Evolutionary conservation across 2,888 invertebrate species (phyloP), one percentile per base, ranked within the genome.

Genomic region (Chaetogeoica ovagalla): DNA sequence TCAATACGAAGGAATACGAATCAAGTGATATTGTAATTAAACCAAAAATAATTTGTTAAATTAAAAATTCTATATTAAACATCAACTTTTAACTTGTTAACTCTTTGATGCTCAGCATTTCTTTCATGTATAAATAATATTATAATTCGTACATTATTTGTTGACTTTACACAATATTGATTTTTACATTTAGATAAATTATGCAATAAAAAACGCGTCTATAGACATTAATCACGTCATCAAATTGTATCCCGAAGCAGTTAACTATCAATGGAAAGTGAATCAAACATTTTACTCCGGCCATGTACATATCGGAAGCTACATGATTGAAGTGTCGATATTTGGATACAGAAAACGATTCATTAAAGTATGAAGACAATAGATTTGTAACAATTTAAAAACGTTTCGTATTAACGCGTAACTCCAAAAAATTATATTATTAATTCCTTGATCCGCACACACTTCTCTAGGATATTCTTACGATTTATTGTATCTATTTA

Each of bases 251-350:
- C 15, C 57, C 1, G 71, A 71, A 1, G 7, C 6, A 1, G 23
- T 37, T 4, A 39, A 71, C n/a, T 71, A 71, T 15, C 71, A 71
- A 15, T 71, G 59, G 71, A 57, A 21, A 71, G 71, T 71, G 39
- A 71, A 30, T 0, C 71, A 59, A 39, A 57, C 13, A 17, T 59
- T 59, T 37, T 71, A 59, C 15, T 19, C 59, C 11, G 15, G 6
- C 6, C 15, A 59, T 0, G 43, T 11, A 11, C 21, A 11, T 8
- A 19, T 59, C 8, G 57, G 59, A 9, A 37, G 39, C n/a, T 59
- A 59, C 39, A 71, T 21, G 7, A 2, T 71, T 0, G 19, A 71
- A 4, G 5, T 13, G 37, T 59, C 55, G 37, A n/a, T 59, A n/a
- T 71, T 71, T 7, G 59, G 71, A 4, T 71, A 59, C 39, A 59